Evolutionary conservation across 92 coral and sea anemone genomes (phyloP).

Genomic region (Heliopora coerulea): DNA sequence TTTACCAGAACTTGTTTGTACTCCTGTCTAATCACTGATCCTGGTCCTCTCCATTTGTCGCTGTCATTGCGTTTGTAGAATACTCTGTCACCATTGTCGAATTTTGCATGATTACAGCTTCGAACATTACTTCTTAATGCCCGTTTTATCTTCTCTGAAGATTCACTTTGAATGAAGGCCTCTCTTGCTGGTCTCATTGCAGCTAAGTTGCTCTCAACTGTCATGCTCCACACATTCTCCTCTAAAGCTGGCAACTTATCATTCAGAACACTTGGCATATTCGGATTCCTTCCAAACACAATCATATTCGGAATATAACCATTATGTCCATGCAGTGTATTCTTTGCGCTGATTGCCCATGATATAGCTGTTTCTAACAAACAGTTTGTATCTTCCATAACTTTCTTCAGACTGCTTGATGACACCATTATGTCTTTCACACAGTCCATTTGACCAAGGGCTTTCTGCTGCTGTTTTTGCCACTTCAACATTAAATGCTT

Average conservation of each 20-base stretch:
- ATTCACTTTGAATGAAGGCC: conserved; percentile 20
- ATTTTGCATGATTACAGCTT: not conserved
- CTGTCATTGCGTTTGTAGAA: conserved; percentile 8
- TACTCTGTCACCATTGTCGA: conserved; percentile 4
- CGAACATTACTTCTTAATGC: conserved; percentile 17
- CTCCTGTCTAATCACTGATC: conserved; percentile 11
- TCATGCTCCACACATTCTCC: not conserved
- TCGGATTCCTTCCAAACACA: conserved; percentile 30
- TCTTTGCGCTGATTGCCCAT: conserved; percentile 30
- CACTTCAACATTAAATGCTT: too few relatives aligned
- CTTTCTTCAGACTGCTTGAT: conserved; percentile 12
- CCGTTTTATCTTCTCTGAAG: conserved; percentile 19
- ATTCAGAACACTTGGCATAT: conserved; percentile 9
- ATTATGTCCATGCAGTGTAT: conserved; percentile 8
- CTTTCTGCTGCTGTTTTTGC: conserved; percentile 32
- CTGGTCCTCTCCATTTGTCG: conserved; percentile 9
- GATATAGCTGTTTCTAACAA: conserved; percentile 1
- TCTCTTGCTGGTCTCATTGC: conserved; percentile 17
- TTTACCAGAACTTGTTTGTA: conserved; percentile 5
- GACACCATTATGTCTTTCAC: conserved; percentile 22
- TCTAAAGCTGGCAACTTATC: conserved; percentile 22
- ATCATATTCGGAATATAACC: conserved; percentile 22
- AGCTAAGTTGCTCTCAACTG: conserved; percentile 1
- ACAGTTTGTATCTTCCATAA: not conserved
- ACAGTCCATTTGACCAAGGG: conserved; percentile 36